Conservation (phyloP, 2,113 vertebrate species). For the Eretmochelys imbricata region DNA sequence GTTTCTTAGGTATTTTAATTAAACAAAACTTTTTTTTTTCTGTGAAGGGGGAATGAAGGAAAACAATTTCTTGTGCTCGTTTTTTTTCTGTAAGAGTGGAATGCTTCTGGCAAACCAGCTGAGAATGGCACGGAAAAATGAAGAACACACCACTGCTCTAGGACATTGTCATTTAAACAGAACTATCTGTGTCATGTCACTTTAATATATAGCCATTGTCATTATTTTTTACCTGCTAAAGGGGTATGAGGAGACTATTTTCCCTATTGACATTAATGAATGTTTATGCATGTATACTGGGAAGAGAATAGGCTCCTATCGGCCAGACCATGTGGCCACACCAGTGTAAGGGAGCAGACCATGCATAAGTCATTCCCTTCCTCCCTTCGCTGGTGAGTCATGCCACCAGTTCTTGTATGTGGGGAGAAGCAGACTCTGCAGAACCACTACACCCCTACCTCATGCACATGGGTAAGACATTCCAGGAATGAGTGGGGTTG, state of each 20-base stretch:
- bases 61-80: background rate
- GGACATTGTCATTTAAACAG: conserved; percentile 11
- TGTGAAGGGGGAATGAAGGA: background rate
- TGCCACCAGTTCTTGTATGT: background rate
- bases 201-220: background rate
- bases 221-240: background rate
- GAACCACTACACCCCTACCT: background rate
- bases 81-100: background rate
- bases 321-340: background rate
- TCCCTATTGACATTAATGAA: background rate
- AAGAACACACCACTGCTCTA: background rate
- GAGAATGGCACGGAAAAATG: background rate
- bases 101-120: background rate
- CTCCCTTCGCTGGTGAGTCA: background rate
- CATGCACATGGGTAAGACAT: background rate
- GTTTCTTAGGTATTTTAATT: background rate
- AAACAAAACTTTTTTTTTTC: background rate
- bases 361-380: background rate
- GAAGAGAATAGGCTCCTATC: background rate
- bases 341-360: background rate
- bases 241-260: background rate
- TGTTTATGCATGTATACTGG: background rate
- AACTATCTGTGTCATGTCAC: background rate
- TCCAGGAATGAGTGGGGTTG: background rate
- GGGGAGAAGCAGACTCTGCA: background rate